Base-by-base conservation (phyloP, 2,113 vertebrate species). In the Zapus hudsonius region DNA sequence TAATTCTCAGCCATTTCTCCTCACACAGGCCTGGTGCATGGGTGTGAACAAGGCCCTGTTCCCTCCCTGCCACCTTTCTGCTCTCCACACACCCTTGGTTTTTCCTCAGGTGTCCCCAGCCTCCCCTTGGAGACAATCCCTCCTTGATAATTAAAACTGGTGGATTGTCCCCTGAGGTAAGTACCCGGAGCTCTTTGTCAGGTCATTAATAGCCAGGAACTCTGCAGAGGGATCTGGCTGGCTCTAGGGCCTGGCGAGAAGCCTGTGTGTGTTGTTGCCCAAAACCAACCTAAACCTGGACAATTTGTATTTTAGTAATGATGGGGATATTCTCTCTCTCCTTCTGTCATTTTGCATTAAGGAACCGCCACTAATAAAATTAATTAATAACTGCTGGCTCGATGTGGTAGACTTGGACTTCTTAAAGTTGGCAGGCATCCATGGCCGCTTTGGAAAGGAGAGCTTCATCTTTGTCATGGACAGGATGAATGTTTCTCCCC, bases 301-400 rank as follows among this genome's bases (percentile, higher is more conserved):
- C 96, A 97, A 98, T 98, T 98, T 98, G 97, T 98, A 96, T 97
- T 98, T 98, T 95, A 96, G 97, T 97, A 92, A 96, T 94, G 97
- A 97, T 90, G 96, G 91, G 97, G 98, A 98, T 98, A 98, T 97
- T 98, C 97, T 91, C 96, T 95, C 98, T 98, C 97, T 97, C 97
- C 97, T 94, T 94, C 95, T 98, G 98, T 99, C 98, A 98, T 98
- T 98, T 98, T 98, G 96, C 97, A 98, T 99, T 98, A 98, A 98
- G 98, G 95, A 97, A 96, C 98, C 98, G 98, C 97, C 97, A 97
- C 98, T 98, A 98, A 98, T 98, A 98, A 99, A 98, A 98, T 98
- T 99, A 98, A 99, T 99, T 99, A 99, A 99, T 99, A 99, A 98
- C 98, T 97, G 98, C 98, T 98, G 98, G 98, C 98, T 98, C 97